Conservation (phyloP, 2,797 vertebrate genomes). For the Spinus pinus region DNA sequence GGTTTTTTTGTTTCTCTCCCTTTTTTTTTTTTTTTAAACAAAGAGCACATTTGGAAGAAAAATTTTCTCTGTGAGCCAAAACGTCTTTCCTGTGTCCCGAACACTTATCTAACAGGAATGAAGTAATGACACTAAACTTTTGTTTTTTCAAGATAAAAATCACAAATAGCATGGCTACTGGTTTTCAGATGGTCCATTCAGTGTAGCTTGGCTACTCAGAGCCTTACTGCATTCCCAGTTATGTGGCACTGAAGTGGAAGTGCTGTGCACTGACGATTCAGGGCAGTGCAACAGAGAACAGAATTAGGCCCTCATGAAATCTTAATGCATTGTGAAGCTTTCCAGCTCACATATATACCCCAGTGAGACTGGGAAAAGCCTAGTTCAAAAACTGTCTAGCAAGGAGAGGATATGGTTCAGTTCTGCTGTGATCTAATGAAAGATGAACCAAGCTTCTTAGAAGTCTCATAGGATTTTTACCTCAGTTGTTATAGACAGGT, state of each 20-base stretch:
- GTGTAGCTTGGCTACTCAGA: background rate
- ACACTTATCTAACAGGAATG: slow-evolving; percentile 43
- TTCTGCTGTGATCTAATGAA: slow-evolving; percentile 56
- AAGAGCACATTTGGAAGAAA: slow-evolving; percentile 28
- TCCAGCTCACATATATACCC: slow-evolving; percentile 20
- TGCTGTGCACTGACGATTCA: background rate
- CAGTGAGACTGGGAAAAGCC: slow-evolving; percentile 44
- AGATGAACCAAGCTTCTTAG: slow-evolving; percentile 53
- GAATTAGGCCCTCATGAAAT: slow-evolving; percentile 57
- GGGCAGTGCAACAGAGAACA: slow-evolving; percentile 1
- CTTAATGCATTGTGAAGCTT: slow-evolving; percentile 49
- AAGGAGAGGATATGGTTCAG: slow-evolving; percentile 36
- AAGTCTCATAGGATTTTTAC: slow-evolving; percentile 18
- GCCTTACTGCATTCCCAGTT: background rate
- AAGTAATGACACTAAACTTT: slow-evolving; percentile 29
- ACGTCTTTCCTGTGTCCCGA: slow-evolving; percentile 27
- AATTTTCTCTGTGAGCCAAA: slow-evolving; percentile 16
- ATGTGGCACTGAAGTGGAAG: background rate
- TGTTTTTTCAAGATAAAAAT: slow-evolving; percentile 48
- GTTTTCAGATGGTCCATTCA: slow-evolving; percentile 11
- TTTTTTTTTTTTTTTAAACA: background rate
- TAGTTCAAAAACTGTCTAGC: slow-evolving; percentile 38
- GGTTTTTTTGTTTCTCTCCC: too few species aligned
- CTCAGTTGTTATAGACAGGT: slow-evolving; percentile 6
- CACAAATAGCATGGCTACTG: background rate